Base-by-base conservation (phyloP, 2,797 vertebrate genomes). In the Ctenopoma multispine region DNA sequence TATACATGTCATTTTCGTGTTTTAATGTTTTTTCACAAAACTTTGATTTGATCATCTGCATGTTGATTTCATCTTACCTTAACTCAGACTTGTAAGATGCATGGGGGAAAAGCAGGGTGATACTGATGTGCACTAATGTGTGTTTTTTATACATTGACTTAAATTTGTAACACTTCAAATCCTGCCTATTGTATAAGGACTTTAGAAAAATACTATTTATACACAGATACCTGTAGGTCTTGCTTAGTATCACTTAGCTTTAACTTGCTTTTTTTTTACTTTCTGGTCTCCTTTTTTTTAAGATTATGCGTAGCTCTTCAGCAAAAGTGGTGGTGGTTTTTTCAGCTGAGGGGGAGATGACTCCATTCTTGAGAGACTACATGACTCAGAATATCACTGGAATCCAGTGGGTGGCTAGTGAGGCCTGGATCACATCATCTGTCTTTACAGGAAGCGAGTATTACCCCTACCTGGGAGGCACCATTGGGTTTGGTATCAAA, bases 401-500 rank as follows among this genome's bases (percentile, higher is more conserved):
- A 17, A 93, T 94, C 61, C 93, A 94, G 49, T 94, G 93, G 94
- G 89, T 95, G 51, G 94, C 94, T 7, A 94, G 94, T 24, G 94
- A 95, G 65, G 93, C 93, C 36, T 95, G 92, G 93, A 82, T 93
- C 54, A 95, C 94, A 48, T 86, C 93, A 8, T 93, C 93, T 21
- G 80, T 94, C 29, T 94, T 95, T 31, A 84, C 91, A 50, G 86
- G 87, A 38, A 92, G 76, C 17, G 83, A 94, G 47, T 94, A 90
- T 71, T 92, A 91, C 65, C 91, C 91, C 5, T 93, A 82, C 66
- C 67, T 95, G 5, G 93, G 92, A 5, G 94, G 94, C 18, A 92
- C 92, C 0, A 89, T 95, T 38, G 94, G 94, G 15, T 93, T 94
- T 71, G 92, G 90, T 10, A 92, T 95, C 70, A 90, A 81, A 50